phyloP scores from a whole-genome alignment of 2,113 vertebrate genomes.

The Brachirus orientalis region DNA sequence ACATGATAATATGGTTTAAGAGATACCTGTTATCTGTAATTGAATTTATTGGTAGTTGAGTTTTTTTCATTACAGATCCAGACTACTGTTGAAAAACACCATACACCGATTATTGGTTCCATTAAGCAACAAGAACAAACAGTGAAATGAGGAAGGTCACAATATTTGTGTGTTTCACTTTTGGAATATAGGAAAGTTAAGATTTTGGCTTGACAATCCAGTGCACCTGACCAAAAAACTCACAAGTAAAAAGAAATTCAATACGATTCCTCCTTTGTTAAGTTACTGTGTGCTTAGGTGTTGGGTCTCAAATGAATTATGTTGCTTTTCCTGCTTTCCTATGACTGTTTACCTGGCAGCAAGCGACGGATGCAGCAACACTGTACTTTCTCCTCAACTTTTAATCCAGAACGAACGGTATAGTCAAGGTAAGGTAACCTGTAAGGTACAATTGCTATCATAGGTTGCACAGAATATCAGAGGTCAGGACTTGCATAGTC shows the following conservation, averaged over 20 bases:
- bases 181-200: too few species aligned
- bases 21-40: constrained; percentile 20
- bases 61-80: not conserved
- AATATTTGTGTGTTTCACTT: too few species aligned
- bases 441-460: not conserved
- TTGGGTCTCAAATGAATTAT: too few species aligned
- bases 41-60: not conserved
- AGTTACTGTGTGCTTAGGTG: too few species aligned
- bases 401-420: not conserved
- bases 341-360: not conserved
- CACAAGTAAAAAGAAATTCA: too few species aligned
- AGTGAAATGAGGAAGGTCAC: too few species aligned
- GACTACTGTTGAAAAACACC: constrained; percentile 5
- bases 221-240: too few species aligned
- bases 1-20: constrained; percentile 10
- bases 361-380: not conserved
- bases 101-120: too few species aligned
- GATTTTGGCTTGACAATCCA: too few species aligned
- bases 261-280: too few species aligned
- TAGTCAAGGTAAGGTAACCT: not conserved
- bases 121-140: too few species aligned
- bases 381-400: not conserved
- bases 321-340: not conserved
- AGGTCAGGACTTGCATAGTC: not conserved
- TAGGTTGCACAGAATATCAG: not conserved